Evolutionary conservation across 92 coral and sea anemone species (phyloP).

Genomic region (Parazoanthus atlanticus): DNA sequence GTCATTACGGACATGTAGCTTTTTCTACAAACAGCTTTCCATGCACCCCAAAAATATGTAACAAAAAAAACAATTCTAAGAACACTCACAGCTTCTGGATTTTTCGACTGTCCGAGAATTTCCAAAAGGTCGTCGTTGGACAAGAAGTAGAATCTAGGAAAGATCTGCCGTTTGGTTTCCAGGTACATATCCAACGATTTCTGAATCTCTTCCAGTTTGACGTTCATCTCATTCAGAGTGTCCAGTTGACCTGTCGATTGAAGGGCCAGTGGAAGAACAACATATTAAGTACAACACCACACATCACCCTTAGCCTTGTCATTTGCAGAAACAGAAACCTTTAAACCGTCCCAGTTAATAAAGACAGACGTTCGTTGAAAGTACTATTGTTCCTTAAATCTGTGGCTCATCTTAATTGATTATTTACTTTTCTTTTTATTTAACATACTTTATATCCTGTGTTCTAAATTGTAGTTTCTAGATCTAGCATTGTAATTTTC

Average conservation of each 20-base stretch:
- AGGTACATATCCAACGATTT: slow-evolving; percentile 97
- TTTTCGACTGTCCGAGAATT: slow-evolving; percentile 99
- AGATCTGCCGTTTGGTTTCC: slow-evolving; percentile 97
- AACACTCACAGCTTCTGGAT: slow-evolving; percentile 96
- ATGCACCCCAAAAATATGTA: neutral
- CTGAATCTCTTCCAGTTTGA: slow-evolving; percentile 97
- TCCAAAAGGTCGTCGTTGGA: slow-evolving; percentile 98
- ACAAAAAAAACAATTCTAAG: neutral
- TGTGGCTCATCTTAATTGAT: no score
- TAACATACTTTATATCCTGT: no score
- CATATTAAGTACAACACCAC: neutral
- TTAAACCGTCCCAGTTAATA: neutral
- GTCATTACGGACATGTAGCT: neutral
- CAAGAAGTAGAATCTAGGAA: slow-evolving; percentile 97
- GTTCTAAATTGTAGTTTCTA: no score
- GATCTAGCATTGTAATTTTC: no score
- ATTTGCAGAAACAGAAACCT: neutral
- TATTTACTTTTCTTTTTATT: no score
- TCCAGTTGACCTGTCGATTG: slow-evolving; percentile 81
- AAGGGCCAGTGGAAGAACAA: no score
- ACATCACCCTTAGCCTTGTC: neutral
- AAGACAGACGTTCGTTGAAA: no score
- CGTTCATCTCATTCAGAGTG: slow-evolving; percentile 94
- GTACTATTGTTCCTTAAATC: no score
- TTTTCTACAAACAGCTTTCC: neutral